A percentile compares a stretch with the other conserved stretches of the same genome.
Evolutionary conservation across 2,888 invertebrate genomes (phyloP).

Genomic region (Incurvaria masculella): DNA sequence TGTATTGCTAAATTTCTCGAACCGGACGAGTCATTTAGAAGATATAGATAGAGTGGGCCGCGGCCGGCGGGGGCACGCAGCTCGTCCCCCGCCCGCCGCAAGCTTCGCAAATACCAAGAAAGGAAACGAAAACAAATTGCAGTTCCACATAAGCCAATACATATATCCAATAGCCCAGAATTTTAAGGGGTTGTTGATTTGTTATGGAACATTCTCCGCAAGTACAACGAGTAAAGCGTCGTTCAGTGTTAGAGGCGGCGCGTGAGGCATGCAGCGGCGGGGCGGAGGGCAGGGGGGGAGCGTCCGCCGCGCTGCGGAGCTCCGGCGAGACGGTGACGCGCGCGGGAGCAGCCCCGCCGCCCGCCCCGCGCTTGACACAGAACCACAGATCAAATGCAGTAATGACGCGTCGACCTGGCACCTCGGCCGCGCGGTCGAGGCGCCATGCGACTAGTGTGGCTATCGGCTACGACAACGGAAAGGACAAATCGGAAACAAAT

Average conservation of each 20-base stretch:
- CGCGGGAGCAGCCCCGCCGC: constrained; percentile 18
- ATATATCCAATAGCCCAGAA: constrained; percentile 58
- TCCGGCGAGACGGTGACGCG: constrained; percentile 9
- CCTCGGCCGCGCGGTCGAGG: constrained; percentile 25
- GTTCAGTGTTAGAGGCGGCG: constrained; percentile 1
- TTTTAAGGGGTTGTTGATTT: constrained; percentile 53
- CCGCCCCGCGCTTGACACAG: constrained; percentile 40
- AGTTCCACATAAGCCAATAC: constrained; percentile 57
- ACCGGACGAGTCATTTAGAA: constrained; percentile 23
- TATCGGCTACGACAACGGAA: constrained; percentile 44
- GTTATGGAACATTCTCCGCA: constrained; percentile 32
- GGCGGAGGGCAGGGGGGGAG: constrained; percentile 15
- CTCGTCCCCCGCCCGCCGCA: constrained; percentile 24
- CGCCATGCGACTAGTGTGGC: constrained; percentile 26
- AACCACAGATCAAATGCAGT: constrained; percentile 58
- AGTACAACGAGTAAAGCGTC: constrained; percentile 48
- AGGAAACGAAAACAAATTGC: constrained; percentile 58
- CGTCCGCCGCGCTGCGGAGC: constrained; percentile 17
- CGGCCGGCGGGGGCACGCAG: constrained; percentile 32
- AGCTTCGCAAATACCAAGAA: constrained; percentile 40
- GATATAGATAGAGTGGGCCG: constrained; percentile 45
- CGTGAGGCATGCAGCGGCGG: constrained; percentile 22
- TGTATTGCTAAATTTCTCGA: too few species aligned
- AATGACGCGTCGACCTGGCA: constrained; percentile 34
- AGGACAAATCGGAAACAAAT: constrained; percentile 42